Evolutionary conservation across 2,113 vertebrate genomes (phyloP).

Genomic region (Callipepla squamata): DNA sequence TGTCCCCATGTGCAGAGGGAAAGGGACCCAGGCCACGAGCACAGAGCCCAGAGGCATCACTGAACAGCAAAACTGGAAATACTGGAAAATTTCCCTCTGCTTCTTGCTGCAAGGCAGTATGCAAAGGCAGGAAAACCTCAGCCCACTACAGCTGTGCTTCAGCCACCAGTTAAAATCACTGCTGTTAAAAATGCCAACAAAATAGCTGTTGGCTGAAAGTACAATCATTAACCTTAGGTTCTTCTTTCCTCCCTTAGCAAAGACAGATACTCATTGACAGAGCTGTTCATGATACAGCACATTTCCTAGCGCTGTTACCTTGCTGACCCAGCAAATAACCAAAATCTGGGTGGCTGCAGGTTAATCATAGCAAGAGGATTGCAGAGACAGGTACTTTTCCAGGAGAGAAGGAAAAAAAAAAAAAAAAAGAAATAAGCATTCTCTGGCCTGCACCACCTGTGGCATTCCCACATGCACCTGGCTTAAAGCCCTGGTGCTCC

Average conservation of each 20-base stretch:
- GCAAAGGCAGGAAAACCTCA: slow-evolving; percentile 26
- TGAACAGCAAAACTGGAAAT: slow-evolving; percentile 56
- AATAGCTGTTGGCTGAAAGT: slow-evolving; percentile 15
- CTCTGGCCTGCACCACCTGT: not conserved
- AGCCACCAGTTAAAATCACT: not conserved
- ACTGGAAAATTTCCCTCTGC: slow-evolving; percentile 51
- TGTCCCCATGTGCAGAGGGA: not conserved
- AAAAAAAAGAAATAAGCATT: not conserved
- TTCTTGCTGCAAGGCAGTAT: slow-evolving; percentile 11
- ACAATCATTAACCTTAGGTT: slow-evolving; percentile 41
- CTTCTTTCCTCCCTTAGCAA: slow-evolving; percentile 5
- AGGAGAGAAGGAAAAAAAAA: not conserved
- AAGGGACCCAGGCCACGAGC: not conserved
- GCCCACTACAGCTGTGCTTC: not conserved
- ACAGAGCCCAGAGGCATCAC: not conserved
- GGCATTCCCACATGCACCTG: not conserved
- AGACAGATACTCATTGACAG: slow-evolving; percentile 63
- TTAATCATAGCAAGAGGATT: not conserved
- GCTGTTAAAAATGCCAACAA: not conserved
- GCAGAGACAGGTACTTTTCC: slow-evolving; percentile 7
- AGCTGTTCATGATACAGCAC: slow-evolving; percentile 49
- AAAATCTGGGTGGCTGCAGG: slow-evolving; percentile 27
- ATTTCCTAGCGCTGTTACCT: not conserved
- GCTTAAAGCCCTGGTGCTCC: not conserved
- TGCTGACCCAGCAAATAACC: slow-evolving; percentile 38